Base-by-base conservation (phyloP, 2,888 invertebrate species). In the Mallateleia sp. region DNA sequence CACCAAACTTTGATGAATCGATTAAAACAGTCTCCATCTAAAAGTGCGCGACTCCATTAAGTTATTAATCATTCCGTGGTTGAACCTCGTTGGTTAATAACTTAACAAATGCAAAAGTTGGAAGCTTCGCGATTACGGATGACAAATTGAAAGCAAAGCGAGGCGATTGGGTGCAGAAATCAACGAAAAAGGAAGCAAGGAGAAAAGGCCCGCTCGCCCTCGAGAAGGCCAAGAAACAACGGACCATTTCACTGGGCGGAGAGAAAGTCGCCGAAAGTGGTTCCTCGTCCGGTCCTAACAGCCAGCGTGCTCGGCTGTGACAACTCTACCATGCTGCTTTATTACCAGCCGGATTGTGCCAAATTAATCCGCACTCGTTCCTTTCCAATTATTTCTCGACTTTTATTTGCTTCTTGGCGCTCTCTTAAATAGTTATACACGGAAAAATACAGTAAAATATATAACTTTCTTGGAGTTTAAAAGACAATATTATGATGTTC, bases 211-310 rank as follows among this genome's bases (percentile, higher is more conserved):
- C 58, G 47, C 15, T 22, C 24, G 66, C 58, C 66, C 38, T 34
- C 22, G 58, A 52, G 79, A 67, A 42, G 60, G 34, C 64, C 58
- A 54, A 64, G 42, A 74, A 80, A 77, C 71, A 81, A 89, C 85
- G 90, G 89, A 82, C 86, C 89, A 88, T 91, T 92, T 91, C 91
- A 90, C 91, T 89, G 87, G 89, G 77, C 87, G 87, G 90, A 91
- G 92, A 92, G 91, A 92, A 85, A 85, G 92, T 91, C 75, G 89
- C 93, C 93, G 93, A 93, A 93, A 93, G 93, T 92, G 90, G 91
- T 92, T 93, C 91, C 92, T 88, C 90, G 88, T 89, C 88, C 89
- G 89, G 89, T 75, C 75, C 88, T 83, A 75, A 67, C 22, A 74
- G 60, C 52, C 74, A 67, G 54, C 69, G 71, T 60, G 64, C 67